Base-by-base conservation (phyloP, 1,140 invertebrate species). In the Bombus waltoni region DNA sequence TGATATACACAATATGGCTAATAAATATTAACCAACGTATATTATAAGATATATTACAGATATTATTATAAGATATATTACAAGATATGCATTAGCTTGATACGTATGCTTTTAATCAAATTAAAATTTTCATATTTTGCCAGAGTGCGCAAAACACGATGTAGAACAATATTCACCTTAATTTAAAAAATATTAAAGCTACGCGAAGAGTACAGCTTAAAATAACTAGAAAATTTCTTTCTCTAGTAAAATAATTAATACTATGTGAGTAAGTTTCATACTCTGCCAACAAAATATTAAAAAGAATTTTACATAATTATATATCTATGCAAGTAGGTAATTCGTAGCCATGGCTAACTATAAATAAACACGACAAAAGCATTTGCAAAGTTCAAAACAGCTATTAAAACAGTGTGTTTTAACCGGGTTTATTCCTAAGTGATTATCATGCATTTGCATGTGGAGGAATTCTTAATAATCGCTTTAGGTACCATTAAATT, bases 401-500 rank as follows among this genome's bases (percentile, higher is more conserved):
- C 35, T n/a, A 32, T n/a, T 32, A 59, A 15, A 40, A n/a, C 25
- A n/a, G 28, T 59, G 38, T 18, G 8, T 47, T 35, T 59, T 59
- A 59, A 28, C 25, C 5, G 35, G 9, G 44, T 59, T n/a, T 40
- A n/a, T 11, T 11, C 25, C 13, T 59, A 38, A 38, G 35, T 59
- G 40, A 76, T 76, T 76, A 76, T 59, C 74, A 40, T 40, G 25
- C 28, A 62, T 59, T 59, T 62, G 47, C 47, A 38, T 57, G 25
- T 10, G 10, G 13, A 40, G 35, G 32, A 59, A 76, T 76, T 57
- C 35, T 62, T 76, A 76, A 76, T 76, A 57, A 59, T 76, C 53
- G 11, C 47, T 76, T 76, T 59, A 40, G 25, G 25, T 62, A 57
- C 44, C 47, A 62, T 76, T 40, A 76, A 57, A 59, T 76, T 76